Evolutionary conservation across 2,888 invertebrate genomes (phyloP), one percentile per base, ranked within the genome.

Genomic region (Macroteleia sp.): DNA sequence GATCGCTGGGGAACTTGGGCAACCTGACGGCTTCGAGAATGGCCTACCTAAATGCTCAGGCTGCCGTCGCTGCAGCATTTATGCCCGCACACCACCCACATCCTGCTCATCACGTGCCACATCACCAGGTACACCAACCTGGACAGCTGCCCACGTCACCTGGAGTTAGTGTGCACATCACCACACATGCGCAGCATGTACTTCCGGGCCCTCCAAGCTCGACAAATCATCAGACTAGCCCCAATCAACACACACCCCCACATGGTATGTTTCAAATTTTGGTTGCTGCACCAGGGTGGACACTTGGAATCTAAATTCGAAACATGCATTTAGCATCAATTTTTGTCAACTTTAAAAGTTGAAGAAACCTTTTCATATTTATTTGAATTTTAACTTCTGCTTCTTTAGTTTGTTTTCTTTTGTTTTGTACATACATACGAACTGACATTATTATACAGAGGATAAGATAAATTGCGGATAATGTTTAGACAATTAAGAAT

Each of bases 21-120:
- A 94, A 95, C 74, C 93, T 95, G 92, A 95, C 95, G 52, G 95
- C 95, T 59, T 95, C 95, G 86, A 93, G 97, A 39, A 97, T 97
- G 94, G 96, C 96, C 69, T 97, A 97, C 91, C 96, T 97, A 92
- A 97, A 97, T 92, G 97, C 97, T 54, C 97, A 97, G 90, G 97
- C 97, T 39, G 97, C 97, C n/a, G 97, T 97, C 46, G 97, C 96
- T 6, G 97, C 97, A 12, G 97, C 97, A 46, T 97, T 97, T 92
- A 92, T 97, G 85, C 96, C 96, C 22, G 95, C 95, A 34, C 90
- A 89, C 5, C 91, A 91, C 74, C 94, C 94, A 39, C 86, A 86
- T 75, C 94, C 93, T 59, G 94, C 93, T 44, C 92, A 91, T 81
- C 91, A 91, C 70, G 91, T 91, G 83, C 85, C 91, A 32, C 91